phyloP scores from a whole-genome alignment of 2,113 vertebrate genomes.

The Pitta sordida region DNA sequence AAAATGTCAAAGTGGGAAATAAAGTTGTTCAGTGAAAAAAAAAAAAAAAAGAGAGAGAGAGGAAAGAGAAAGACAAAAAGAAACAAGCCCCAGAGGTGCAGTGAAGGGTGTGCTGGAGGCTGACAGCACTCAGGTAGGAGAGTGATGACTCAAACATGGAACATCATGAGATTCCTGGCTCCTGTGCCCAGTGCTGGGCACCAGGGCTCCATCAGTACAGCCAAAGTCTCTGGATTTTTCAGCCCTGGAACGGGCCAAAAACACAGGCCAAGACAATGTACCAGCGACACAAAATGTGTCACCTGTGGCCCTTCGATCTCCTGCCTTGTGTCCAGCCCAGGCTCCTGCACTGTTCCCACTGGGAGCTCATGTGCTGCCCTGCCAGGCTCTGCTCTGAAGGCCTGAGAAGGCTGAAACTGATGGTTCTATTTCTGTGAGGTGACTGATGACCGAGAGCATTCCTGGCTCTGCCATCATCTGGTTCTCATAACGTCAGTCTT shows the following conservation, averaged over 20 bases:
- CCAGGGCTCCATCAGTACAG: rapidly evolving
- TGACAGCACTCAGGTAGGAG: rapidly evolving
- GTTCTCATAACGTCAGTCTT: neutral
- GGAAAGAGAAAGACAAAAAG: neutral
- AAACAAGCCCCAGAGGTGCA: neutral
- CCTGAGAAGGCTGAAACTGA: neutral
- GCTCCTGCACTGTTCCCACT: neutral
- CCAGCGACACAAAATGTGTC: rapidly evolving
- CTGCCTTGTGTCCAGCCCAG: rapidly evolving
- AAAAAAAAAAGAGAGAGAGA: neutral
- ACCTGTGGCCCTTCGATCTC: rapidly evolving
- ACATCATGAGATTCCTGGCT: neutral
- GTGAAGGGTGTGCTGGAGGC: neutral
- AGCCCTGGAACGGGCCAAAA: neutral
- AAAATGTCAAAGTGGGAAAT: constrained; percentile 68
- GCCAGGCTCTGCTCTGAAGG: neutral
- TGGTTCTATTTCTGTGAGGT: neutral
- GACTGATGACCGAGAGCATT: neutral
- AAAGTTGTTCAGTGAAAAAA: neutral
- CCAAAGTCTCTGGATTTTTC: neutral
- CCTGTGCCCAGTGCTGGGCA: rapidly evolving
- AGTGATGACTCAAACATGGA: neutral
- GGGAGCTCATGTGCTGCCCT: neutral
- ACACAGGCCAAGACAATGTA: neutral
- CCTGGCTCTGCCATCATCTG: neutral